Evolutionary conservation across 1,140 invertebrate species (phyloP).

Genomic region (Anastrepha ludens): DNA sequence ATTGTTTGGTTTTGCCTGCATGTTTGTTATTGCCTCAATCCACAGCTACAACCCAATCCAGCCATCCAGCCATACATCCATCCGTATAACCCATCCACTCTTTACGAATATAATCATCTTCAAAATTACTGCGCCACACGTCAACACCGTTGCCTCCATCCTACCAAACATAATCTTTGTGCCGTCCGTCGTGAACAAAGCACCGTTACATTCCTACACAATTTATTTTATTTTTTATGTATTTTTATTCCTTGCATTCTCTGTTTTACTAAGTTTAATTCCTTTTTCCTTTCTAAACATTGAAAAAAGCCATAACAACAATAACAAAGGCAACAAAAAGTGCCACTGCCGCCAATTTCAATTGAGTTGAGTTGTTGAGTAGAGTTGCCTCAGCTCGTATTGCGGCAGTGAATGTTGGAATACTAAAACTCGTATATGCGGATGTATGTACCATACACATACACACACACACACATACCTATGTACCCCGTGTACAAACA

Average conservation of each 20-base stretch:
- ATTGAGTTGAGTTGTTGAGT: slow-evolving; percentile 8
- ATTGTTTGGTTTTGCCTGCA: no score
- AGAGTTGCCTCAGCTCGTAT: slow-evolving; percentile 10
- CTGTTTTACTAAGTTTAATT: slow-evolving; percentile 33
- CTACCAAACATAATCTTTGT: background rate
- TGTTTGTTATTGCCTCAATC: no score
- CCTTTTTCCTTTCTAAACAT: slow-evolving; percentile 33
- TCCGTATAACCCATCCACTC: no score
- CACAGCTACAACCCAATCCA: background rate
- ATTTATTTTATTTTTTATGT: background rate
- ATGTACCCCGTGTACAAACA: background rate
- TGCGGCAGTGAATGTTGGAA: background rate
- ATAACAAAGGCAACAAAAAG: background rate
- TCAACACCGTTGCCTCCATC: background rate
- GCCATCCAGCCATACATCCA: no score
- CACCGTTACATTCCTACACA: background rate
- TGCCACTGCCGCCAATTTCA: slow-evolving; percentile 34
- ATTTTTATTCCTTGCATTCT: background rate
- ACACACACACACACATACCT: background rate
- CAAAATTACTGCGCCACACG: slow-evolving; percentile 16
- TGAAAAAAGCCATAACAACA: slow-evolving; percentile 1
- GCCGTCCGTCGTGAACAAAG: background rate
- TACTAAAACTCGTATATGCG: background rate
- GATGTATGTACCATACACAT: background rate
- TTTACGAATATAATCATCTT: background rate